Evolutionary conservation across 2,797 vertebrate species (phyloP).

Genomic region (Loris lydekkerianus): DNA sequence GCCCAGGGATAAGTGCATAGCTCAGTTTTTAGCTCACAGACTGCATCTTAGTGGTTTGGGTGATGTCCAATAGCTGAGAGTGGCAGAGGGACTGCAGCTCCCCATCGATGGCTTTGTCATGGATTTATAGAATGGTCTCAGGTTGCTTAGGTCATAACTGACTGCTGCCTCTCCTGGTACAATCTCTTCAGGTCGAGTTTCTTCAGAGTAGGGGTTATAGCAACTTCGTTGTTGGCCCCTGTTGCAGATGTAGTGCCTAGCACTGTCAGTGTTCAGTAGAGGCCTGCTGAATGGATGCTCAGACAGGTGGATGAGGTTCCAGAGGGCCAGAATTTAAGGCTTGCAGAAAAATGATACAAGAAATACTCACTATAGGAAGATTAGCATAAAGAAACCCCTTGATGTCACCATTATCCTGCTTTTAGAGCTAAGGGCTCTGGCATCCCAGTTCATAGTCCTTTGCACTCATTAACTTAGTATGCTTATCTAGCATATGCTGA

Average conservation of each 20-base stretch:
- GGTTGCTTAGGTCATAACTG: background rate
- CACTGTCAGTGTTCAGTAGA: background rate
- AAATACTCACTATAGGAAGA: background rate
- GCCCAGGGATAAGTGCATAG: rapidly evolving
- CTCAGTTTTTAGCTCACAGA: background rate
- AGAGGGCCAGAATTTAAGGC: background rate
- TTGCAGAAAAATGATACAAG: background rate
- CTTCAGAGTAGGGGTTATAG: background rate
- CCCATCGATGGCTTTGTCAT: background rate
- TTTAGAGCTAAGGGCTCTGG: background rate
- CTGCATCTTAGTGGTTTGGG: background rate
- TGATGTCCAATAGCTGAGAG: no score
- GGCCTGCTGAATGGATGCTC: background rate
- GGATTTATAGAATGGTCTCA: background rate
- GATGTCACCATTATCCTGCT: background rate
- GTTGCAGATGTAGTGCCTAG: background rate
- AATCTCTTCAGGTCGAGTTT: background rate
- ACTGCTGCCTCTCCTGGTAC: no score
- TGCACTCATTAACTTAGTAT: rapidly evolving
- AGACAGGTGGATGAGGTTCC: background rate
- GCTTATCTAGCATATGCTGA: rapidly evolving
- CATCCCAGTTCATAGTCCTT: background rate
- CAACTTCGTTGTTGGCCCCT: background rate
- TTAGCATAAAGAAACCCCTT: background rate
- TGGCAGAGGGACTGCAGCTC: background rate